Conservation (phyloP, 2,888 invertebrate species). For the Neoascia interrupta region DNA sequence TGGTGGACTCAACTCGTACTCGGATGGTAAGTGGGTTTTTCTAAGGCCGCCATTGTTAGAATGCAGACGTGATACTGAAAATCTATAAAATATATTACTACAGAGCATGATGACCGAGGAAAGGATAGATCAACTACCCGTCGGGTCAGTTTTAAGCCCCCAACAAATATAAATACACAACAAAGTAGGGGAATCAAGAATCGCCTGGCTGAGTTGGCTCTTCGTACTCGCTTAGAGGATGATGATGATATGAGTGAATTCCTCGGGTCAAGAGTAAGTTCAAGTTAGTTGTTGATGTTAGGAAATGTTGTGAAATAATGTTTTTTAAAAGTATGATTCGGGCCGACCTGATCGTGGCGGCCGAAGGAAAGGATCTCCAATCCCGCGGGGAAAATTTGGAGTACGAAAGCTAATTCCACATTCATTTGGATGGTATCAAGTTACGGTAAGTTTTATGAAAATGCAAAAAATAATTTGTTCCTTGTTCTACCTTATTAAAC, state of each 20-base stretch:
- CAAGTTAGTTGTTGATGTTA: neutral
- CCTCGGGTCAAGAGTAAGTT: slow-evolving; percentile 70
- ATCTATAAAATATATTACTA: no score
- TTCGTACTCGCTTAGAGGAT: slow-evolving; percentile 74
- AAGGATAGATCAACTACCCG: slow-evolving; percentile 76
- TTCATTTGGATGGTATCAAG: slow-evolving; percentile 86
- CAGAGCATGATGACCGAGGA: slow-evolving; percentile 73
- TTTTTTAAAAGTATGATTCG: slow-evolving; percentile 29
- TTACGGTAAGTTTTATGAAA: slow-evolving; percentile 79
- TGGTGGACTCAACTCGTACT: slow-evolving; percentile 73
- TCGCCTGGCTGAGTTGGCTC: slow-evolving; percentile 72
- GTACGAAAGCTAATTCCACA: slow-evolving; percentile 75
- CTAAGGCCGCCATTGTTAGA: slow-evolving; percentile 27
- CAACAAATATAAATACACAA: slow-evolving; percentile 73
- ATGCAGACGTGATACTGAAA: no score
- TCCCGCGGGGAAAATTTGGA: slow-evolving; percentile 74
- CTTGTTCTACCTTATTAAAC: no score
- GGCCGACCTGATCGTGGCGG: slow-evolving; percentile 71
- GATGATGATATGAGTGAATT: slow-evolving; percentile 78
- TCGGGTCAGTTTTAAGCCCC: slow-evolving; percentile 79
- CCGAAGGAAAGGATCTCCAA: slow-evolving; percentile 76
- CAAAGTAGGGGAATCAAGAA: slow-evolving; percentile 72
- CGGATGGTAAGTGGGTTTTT: slow-evolving; percentile 72
- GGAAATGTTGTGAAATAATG: slow-evolving; percentile 4
- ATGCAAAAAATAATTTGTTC: no score